phyloP scores from a whole-genome alignment of 30 jellyfish, hydroid and myxozoan genomes.

The Morbakka virulenta region DNA sequence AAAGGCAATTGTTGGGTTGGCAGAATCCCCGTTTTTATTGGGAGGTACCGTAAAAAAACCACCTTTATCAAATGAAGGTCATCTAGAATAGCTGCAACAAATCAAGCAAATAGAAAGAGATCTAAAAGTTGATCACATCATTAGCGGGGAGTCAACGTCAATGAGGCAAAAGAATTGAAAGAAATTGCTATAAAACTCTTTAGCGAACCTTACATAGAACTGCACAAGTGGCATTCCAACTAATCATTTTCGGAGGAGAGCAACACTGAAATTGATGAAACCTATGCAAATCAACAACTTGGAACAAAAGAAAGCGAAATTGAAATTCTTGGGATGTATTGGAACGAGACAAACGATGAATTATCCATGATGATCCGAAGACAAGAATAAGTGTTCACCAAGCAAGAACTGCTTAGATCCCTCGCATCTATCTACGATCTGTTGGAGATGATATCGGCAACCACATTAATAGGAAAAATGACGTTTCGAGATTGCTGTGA shows the following conservation, averaged over 20 bases:
- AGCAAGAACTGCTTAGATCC: slow-evolving; percentile 22
- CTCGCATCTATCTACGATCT: slow-evolving; percentile 60
- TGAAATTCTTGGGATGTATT: slow-evolving; percentile 36
- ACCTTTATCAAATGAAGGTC: too few species aligned
- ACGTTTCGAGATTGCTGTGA: slow-evolving; percentile 5
- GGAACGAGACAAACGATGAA: slow-evolving; percentile 38
- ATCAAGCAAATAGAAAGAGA: too few species aligned
- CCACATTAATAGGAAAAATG: slow-evolving; percentile 14
- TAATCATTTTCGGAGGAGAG: neutral
- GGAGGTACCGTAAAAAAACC: too few species aligned
- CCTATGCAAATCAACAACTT: slow-evolving; percentile 33
- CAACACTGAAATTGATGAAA: neutral
- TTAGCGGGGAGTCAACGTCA: too few species aligned
- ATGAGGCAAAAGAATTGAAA: too few species aligned
- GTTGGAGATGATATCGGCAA: neutral
- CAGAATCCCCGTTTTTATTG: too few species aligned
- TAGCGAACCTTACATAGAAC: slow-evolving; percentile 12
- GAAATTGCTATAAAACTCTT: too few species aligned
- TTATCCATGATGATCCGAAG: neutral
- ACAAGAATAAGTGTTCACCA: neutral
- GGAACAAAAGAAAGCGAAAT: slow-evolving; percentile 15
- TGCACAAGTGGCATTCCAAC: slow-evolving; percentile 53
- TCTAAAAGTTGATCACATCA: too few species aligned
- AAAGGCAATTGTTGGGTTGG: too few species aligned
- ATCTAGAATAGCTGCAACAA: too few species aligned